phyloP scores from a whole-genome alignment of 2,797 vertebrate genomes.

The Schizopygopsis malacanthus region DNA sequence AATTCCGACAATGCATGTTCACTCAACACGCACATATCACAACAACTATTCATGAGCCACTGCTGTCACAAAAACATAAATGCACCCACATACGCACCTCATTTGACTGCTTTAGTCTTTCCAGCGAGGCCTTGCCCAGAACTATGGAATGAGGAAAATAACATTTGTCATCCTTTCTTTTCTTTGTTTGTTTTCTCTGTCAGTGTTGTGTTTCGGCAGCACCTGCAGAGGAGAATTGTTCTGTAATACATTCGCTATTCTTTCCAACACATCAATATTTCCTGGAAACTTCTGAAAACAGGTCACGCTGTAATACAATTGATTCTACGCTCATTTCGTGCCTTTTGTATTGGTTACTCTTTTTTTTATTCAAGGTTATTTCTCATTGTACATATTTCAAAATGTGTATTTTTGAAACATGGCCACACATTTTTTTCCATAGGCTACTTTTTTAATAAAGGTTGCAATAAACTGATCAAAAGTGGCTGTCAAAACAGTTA shows the following conservation, averaged over 20 bases:
- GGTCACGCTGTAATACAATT: neutral
- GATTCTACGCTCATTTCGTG: neutral
- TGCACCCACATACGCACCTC: slow-evolving; percentile 63
- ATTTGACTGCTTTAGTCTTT: slow-evolving; percentile 69
- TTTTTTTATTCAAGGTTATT: neutral
- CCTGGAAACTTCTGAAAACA: slow-evolving; percentile 5
- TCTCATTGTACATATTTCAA: neutral
- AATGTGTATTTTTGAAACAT: neutral
- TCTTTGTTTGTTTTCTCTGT: slow-evolving; percentile 74
- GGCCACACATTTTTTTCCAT: too few species aligned
- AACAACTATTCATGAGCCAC: slow-evolving; percentile 74
- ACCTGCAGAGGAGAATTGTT: slow-evolving; percentile 71
- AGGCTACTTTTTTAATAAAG: too few species aligned
- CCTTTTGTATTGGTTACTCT: neutral
- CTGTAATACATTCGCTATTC: neutral
- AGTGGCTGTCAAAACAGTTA: too few species aligned
- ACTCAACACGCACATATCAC: slow-evolving; percentile 75
- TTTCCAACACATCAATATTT: neutral
- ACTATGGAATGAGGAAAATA: slow-evolving; percentile 54
- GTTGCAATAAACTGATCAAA: too few species aligned
- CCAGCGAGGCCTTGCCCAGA: slow-evolving; percentile 45
- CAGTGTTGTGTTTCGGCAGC: slow-evolving; percentile 57
- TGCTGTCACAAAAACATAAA: slow-evolving; percentile 30
- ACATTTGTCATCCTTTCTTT: slow-evolving; percentile 60
- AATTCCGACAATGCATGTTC: slow-evolving; percentile 75